A percentile compares a stretch with the other conserved stretches of the same genome.
These are phyloP conservation scores for Rhodinocichla rosea DNA, from an alignment of 2,113 vertebrate species.

Conservation along the genomic window DNA sequence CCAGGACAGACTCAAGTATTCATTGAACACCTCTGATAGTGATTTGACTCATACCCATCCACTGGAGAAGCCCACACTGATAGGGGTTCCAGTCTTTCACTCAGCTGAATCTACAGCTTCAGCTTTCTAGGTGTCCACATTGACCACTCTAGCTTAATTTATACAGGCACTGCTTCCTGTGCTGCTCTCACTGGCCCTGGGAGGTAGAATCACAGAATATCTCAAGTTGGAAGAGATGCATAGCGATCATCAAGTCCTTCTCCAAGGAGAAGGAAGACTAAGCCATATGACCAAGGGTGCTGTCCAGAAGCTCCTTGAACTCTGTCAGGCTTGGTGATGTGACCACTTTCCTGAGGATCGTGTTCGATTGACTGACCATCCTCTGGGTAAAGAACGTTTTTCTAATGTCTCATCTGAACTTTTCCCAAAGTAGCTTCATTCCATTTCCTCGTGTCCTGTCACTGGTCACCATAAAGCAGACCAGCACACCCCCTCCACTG, in stretches of 20 bases:
- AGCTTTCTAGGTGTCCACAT: not conserved
- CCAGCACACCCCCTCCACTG: fast-evolving
- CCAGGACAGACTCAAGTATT: not conserved
- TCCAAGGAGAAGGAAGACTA: not conserved
- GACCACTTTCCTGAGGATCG: not conserved
- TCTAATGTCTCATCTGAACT: not conserved
- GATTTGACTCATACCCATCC: not conserved
- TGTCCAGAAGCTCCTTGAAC: not conserved
- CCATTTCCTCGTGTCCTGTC: fast-evolving
- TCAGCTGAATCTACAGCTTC: not conserved
- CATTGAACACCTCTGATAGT: not conserved
- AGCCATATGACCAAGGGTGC: not conserved
- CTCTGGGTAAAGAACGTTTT: not conserved
- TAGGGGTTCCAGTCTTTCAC: fast-evolving
- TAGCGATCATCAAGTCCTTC: not conserved
- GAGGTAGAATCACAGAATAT: not conserved
- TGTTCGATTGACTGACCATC: fast-evolving
- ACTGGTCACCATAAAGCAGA: not conserved
- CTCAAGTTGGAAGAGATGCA: not conserved
- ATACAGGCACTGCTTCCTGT: not conserved
- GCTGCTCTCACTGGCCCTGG: not conserved
- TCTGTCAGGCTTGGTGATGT: not conserved
- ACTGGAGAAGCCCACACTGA: not conserved
- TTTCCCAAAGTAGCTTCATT: not conserved
- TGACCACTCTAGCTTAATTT: not conserved